These are phyloP conservation scores for Papilio helenus DNA, from an alignment of 1,140 invertebrate genomes.

Conservation along the genomic window DNA sequence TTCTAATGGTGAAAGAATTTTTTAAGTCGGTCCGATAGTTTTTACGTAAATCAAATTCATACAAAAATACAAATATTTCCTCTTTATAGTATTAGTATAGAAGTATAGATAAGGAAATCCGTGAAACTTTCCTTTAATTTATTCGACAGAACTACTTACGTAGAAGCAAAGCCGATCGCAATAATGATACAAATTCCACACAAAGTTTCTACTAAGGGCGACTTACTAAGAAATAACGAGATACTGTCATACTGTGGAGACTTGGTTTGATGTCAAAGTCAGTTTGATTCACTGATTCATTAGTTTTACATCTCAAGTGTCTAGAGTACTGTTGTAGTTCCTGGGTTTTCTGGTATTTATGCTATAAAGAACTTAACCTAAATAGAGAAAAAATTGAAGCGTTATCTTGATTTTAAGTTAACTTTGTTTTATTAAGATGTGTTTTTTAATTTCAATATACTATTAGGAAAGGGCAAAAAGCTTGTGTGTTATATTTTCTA, in stretches of 20 bases:
- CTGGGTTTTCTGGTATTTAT: neutral
- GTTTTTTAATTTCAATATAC: no score
- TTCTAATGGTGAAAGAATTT: no score
- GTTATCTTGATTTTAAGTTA: no score
- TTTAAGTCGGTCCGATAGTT: no score
- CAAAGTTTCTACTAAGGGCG: conserved; percentile 41
- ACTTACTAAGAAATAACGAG: conserved; percentile 46
- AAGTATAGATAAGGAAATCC: neutral
- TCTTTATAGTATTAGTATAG: no score
- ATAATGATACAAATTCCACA: conserved; percentile 46
- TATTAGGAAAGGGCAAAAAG: no score
- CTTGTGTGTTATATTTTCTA: no score
- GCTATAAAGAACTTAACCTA: no score
- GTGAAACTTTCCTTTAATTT: conserved; percentile 25
- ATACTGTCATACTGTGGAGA: conserved; percentile 14
- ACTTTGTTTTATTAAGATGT: no score
- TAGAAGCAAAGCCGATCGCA: conserved; percentile 43
- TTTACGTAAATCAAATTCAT: no score
- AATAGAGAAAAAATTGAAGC: no score
- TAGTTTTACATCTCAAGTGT: neutral
- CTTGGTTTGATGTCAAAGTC: neutral
- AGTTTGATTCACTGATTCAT: neutral
- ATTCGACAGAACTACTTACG: conserved; percentile 41
- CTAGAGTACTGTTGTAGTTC: neutral
- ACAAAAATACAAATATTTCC: no score